Evolutionary conservation across 1,140 invertebrate species (phyloP).

Genomic region (Lepidostoma basale): DNA sequence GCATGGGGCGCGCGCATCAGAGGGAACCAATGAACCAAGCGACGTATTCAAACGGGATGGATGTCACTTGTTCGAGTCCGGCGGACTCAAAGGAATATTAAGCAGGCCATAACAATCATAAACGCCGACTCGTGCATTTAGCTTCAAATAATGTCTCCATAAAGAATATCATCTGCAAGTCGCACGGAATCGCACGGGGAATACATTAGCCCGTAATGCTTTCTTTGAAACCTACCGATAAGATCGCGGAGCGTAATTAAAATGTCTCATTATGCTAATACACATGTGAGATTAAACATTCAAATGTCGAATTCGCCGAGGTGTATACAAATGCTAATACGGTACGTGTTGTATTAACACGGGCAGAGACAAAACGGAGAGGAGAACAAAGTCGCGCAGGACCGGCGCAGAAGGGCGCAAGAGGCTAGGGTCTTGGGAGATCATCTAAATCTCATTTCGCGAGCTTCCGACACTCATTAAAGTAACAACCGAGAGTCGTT

Average conservation of each 20-base stretch:
- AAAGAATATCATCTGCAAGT: neutral
- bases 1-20: neutral
- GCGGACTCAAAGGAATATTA: slow-evolving; percentile 29
- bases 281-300: slow-evolving; percentile 6
- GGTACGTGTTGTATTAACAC: slow-evolving; percentile 22
- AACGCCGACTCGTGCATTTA: slow-evolving; percentile 15
- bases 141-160: slow-evolving; percentile 23
- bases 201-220: slow-evolving; percentile 4
- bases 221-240: slow-evolving; percentile 18
- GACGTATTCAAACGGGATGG: slow-evolving; percentile 7
- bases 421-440: slow-evolving; percentile 33
- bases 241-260: slow-evolving; percentile 18
- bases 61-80: slow-evolving; percentile 17
- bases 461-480: slow-evolving; percentile 45
- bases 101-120: slow-evolving; percentile 19
- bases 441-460: slow-evolving; percentile 46
- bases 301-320: slow-evolving; percentile 12
- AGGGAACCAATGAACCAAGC: neutral
- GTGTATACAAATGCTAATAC: slow-evolving; percentile 21
- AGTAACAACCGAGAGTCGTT: slow-evolving; percentile 43
- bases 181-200: neutral
- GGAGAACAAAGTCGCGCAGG: neutral
- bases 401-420: slow-evolving; percentile 16
- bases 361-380: slow-evolving; percentile 11
- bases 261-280: slow-evolving; percentile 26